A percentile compares a stretch with the other conserved stretches of the same genome.
These are phyloP conservation scores for Conus betulinus DNA, from an alignment of 1,140 invertebrate genomes.

Conservation along the genomic window DNA sequence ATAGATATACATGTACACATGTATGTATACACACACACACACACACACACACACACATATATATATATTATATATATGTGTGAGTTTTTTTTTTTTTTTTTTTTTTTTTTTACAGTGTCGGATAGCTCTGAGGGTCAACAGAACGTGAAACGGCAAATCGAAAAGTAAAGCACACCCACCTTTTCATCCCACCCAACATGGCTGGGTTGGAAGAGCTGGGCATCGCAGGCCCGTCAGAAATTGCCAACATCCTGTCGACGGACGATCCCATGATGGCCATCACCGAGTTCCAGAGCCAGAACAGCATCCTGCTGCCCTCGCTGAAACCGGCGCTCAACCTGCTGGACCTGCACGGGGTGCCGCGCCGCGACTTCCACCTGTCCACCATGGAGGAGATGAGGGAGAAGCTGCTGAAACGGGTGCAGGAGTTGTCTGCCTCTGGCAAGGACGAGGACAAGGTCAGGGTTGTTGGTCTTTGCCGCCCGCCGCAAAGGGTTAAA, in stretches of 20 bases:
- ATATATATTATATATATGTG: too few species aligned
- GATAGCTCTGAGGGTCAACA: too few species aligned
- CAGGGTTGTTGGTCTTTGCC: neutral
- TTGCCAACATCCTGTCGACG: conserved; percentile 94
- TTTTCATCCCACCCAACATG: conserved; percentile 55
- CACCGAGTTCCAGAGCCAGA: conserved; percentile 95
- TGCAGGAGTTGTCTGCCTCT: conserved; percentile 36
- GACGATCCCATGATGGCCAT: conserved; percentile 97
- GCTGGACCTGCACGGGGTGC: conserved; percentile 94
- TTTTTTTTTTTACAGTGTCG: too few species aligned
- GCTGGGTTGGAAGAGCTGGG: conserved; percentile 90
- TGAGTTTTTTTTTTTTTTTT: too few species aligned
- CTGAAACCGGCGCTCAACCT: conserved; percentile 94
- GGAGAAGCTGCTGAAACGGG: conserved; percentile 85
- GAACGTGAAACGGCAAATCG: too few species aligned
- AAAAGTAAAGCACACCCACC: neutral
- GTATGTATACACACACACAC: too few species aligned
- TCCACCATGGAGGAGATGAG: conserved; percentile 95
- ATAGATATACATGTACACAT: too few species aligned
- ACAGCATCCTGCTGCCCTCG: conserved; percentile 95
- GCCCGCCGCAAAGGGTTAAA: neutral
- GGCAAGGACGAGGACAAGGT: conserved; percentile 19
- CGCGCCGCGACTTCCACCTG: conserved; percentile 94
- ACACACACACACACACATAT: too few species aligned
- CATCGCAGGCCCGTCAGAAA: conserved; percentile 91